Evolutionary conservation across 92 coral and sea anemone species (phyloP).

Genomic region (Muricea muricata): DNA sequence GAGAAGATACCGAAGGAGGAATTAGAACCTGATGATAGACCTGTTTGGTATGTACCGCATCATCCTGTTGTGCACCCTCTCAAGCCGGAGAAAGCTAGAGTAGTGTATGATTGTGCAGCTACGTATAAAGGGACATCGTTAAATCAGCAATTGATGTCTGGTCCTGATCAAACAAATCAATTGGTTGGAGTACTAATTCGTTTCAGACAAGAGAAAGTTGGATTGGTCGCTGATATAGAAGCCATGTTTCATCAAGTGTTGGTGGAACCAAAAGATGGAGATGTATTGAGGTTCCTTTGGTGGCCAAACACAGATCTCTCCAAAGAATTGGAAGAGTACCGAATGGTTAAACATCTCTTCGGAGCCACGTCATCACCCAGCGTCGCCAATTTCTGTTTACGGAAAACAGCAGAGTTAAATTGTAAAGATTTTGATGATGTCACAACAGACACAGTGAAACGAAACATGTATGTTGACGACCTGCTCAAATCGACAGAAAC

Average conservation of each 20-base stretch:
- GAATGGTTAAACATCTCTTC: constrained; percentile 60
- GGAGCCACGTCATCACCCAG: constrained; percentile 60
- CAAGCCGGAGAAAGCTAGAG: constrained; percentile 48
- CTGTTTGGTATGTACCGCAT: constrained; percentile 54
- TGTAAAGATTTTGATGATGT: constrained; percentile 29
- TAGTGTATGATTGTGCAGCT: constrained; percentile 47
- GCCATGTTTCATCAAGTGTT: constrained; percentile 67
- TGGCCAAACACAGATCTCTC: constrained; percentile 54
- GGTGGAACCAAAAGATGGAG: constrained; percentile 63
- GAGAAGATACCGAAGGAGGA: constrained; percentile 23
- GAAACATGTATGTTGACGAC: constrained; percentile 66
- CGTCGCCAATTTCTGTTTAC: constrained; percentile 53
- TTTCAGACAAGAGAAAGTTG: constrained; percentile 56
- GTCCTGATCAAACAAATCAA: constrained; percentile 55
- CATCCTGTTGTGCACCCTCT: constrained; percentile 46
- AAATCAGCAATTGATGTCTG: constrained; percentile 48
- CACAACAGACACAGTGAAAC: constrained; percentile 39
- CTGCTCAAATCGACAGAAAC: constrained; percentile 55
- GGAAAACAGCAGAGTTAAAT: constrained; percentile 51
- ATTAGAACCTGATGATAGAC: constrained; percentile 1
- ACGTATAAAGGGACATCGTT: constrained; percentile 24
- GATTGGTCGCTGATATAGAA: constrained; percentile 56
- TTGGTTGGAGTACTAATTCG: constrained; percentile 57
- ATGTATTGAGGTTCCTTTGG: constrained; percentile 61
- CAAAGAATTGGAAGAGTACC: constrained; percentile 53